Evolutionary conservation across 2,113 vertebrate species (phyloP).

Genomic region (Eublepharis macularius): DNA sequence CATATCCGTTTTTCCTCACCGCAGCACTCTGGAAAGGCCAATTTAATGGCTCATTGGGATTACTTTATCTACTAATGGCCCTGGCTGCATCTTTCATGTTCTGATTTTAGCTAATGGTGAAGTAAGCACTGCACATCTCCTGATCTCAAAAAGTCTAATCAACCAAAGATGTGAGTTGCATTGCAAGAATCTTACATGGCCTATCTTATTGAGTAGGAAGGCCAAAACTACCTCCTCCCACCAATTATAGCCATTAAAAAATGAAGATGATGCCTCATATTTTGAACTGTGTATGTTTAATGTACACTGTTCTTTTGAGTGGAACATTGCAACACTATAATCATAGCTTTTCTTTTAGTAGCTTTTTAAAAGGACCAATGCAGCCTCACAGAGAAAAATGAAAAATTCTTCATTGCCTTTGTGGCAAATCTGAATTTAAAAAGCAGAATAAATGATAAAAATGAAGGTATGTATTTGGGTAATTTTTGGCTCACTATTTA

Average conservation of each 20-base stretch:
- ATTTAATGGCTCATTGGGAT: slow-evolving; percentile 27
- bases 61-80: slow-evolving; percentile 9
- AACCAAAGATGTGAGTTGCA: not conserved
- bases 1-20: not conserved
- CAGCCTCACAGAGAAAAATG: not conserved
- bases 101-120: slow-evolving; percentile 3
- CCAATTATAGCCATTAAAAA: not conserved
- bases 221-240: not conserved
- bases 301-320: not conserved
- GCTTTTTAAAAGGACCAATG: too few relatives aligned
- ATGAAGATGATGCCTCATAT: not conserved
- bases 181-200: too few relatives aligned
- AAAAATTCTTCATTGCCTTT: not conserved
- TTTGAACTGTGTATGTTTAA: not conserved
- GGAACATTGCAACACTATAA: not conserved
- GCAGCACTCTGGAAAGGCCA: not conserved
- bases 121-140: not conserved
- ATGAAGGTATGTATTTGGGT: not conserved
- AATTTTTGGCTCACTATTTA: not conserved
- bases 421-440: not conserved
- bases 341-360: not conserved
- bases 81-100: slow-evolving; percentile 6
- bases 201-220: not conserved
- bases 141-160: slow-evolving; percentile 5
- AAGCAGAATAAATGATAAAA: not conserved